Conservation (phyloP, 2,113 vertebrate genomes). For the Hippotragus niger region DNA sequence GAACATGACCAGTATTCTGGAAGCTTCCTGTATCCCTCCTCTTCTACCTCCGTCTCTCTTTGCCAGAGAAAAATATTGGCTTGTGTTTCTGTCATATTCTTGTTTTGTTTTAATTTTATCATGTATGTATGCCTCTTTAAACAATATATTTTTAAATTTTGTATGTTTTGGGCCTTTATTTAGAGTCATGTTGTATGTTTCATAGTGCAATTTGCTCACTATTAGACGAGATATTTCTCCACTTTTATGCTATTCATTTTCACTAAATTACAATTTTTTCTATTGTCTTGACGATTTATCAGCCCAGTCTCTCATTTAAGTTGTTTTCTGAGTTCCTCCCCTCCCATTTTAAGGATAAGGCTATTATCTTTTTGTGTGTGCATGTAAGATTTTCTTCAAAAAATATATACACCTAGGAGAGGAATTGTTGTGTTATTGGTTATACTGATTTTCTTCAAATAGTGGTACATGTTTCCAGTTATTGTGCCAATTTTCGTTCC, state of each 20-base stretch:
- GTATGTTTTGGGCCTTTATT: neutral
- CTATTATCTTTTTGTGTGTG: neutral
- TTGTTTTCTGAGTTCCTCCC: neutral
- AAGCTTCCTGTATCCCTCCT: neutral
- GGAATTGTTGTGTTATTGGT: neutral
- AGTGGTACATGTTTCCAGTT: neutral
- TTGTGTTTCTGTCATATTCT: neutral
- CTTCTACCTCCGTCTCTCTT: neutral
- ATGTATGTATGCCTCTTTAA: neutral
- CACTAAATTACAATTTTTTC: neutral
- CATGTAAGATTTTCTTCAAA: neutral
- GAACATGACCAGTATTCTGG: neutral
- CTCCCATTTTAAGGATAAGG: neutral
- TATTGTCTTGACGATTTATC: neutral
- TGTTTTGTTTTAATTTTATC: neutral
- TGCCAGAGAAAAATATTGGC: neutral
- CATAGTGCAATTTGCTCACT: neutral
- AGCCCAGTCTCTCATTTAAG: neutral
- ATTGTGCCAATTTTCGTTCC: neutral
- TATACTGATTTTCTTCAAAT: neutral
- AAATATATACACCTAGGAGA: neutral
- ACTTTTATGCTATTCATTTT: neutral
- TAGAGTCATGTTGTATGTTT: neutral
- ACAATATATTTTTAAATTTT: neutral
- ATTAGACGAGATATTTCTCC: neutral